Base-by-base conservation (phyloP, 2,113 vertebrate genomes). In the Channa maculata region DNA sequence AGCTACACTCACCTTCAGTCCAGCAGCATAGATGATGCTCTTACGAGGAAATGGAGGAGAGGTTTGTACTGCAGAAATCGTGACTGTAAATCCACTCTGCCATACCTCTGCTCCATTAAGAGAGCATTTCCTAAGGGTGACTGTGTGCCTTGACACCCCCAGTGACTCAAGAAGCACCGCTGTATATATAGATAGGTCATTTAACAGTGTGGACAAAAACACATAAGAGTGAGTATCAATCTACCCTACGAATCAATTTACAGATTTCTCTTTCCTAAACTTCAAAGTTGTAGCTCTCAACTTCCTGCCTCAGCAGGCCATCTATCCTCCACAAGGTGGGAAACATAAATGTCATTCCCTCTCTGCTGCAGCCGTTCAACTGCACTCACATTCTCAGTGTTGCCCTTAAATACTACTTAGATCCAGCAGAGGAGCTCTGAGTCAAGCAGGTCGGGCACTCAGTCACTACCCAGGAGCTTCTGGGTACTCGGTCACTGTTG, bases 401-500 rank as follows among this genome's bases (percentile, higher is more conserved):
- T 64, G 70, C 39, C 46, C 72, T 65, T 68, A 75, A 86, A 83
- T 58, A 46, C 61, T 57, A 34, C 59, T 74, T 67, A 65, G 15
- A 76, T 79, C 58, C 33, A 8, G 60, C 58, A 13, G 59, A 53
- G 55, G 51, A 54, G 72, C 65, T 82, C 55, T 24, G 79, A 89
- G 79, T 87, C 77, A 77, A 68, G 53, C 68, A 55, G 74, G 85
- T 91, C 83, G 84, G 88, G 83, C 86, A 83, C 86, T 87, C 84
- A 83, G 92, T 93, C 92, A 88, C 88, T 78, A 81, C 84, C 88
- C 76, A 84, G 78, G 84, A 80, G 86, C 89, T 92, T 92, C 86
- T 92, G 88, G 91, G 89, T 91, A 77, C 73, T 89, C 91, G 90
- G 88, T 85, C 92, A 85, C 84, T 90, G 80, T 88, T 93, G 91